These are phyloP conservation scores for Caenorhabditis wallacei DNA, from an alignment of 2,888 invertebrate species.

Conservation along the genomic window DNA sequence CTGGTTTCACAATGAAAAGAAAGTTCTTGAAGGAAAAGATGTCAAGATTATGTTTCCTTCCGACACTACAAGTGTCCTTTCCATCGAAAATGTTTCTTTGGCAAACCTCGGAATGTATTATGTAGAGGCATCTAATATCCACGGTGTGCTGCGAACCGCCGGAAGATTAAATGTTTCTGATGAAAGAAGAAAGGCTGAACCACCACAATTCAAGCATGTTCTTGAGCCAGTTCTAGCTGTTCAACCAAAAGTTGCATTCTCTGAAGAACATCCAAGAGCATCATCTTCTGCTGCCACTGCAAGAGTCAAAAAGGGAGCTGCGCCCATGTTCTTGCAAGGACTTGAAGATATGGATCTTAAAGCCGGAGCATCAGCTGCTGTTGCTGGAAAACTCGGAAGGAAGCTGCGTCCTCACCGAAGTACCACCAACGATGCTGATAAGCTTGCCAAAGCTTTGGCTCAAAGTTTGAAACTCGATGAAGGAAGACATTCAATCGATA, in stretches of 20 bases:
- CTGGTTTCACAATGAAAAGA: conserved; percentile 79
- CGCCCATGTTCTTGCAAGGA: conserved; percentile 81
- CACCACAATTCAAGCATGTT: conserved; percentile 75
- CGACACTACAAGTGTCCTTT: conserved; percentile 71
- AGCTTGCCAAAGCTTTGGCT: conserved; percentile 57
- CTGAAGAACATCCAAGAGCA: conserved; percentile 68
- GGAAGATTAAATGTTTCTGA: conserved; percentile 74
- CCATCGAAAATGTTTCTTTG: conserved; percentile 71
- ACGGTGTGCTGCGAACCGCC: conserved; percentile 79
- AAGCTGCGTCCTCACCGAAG: conserved; percentile 68
- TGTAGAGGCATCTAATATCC: conserved; percentile 79
- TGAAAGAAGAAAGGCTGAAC: conserved; percentile 69
- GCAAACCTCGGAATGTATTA: conserved; percentile 77
- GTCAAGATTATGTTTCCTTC: conserved; percentile 73
- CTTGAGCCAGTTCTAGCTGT: conserved; percentile 66
- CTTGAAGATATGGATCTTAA: conserved; percentile 82
- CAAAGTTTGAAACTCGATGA: conserved; percentile 58
- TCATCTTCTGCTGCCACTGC: conserved; percentile 61
- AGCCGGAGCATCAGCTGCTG: conserved; percentile 81
- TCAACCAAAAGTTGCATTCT: conserved; percentile 71
- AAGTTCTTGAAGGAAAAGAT: conserved; percentile 72
- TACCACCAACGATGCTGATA: conserved; percentile 59
- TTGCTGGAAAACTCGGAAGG: conserved; percentile 79
- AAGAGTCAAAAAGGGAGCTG: conserved; percentile 74
- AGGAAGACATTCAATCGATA: conserved; percentile 44